Evolutionary conservation across 2,797 vertebrate genomes (phyloP), one percentile per base, ranked within the genome.

Genomic region (Megalops cyprinoides): DNA sequence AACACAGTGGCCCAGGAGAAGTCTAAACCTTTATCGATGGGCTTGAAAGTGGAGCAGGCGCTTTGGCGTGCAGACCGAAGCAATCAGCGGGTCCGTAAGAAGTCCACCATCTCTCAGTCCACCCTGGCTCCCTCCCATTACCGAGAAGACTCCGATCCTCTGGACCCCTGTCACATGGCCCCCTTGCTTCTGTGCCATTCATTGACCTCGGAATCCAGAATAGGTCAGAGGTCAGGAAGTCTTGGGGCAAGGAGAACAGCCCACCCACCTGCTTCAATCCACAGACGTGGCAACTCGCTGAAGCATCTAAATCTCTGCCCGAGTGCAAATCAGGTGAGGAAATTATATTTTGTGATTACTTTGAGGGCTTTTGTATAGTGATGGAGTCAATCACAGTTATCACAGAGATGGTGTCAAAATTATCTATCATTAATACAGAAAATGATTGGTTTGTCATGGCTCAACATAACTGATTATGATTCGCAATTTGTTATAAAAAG

Each of bases 261-360:
- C 12, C 20, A 67, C 25, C 42, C 79, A 9, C 77, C 76, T 1
- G 20, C 0, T 31, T 14, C 77, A 23, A 4, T 0, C 5, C 83
- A 62, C 18, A 86, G 74, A 71, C 55, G 82, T 37, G 14, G n/a
- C 55, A 12, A 37, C 79, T 53, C 15, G 12, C 44, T 34, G 23
- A 31, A 81, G 18, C 44, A 76, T 15, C 55, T 53, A 34, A 4
- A 56, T 2, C 31, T 23, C 82, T 25, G 34, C 34, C 74, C 80
- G 42, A 65, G 60, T 15, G 82, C 58, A 55, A 74, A 73, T 71
- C 78, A 92, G 92, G 92, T 92, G 84, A 89, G 89, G 78, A 76
- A 4, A 20, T 2, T 18, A 5, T 28, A 42, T 15, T 51, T 37
- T 39, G 10, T 49, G 2, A 49, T n/a, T 39, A 51, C 15, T 34